Base-by-base conservation (phyloP, 2,888 invertebrate species). In the Tinea semifulvella region DNA sequence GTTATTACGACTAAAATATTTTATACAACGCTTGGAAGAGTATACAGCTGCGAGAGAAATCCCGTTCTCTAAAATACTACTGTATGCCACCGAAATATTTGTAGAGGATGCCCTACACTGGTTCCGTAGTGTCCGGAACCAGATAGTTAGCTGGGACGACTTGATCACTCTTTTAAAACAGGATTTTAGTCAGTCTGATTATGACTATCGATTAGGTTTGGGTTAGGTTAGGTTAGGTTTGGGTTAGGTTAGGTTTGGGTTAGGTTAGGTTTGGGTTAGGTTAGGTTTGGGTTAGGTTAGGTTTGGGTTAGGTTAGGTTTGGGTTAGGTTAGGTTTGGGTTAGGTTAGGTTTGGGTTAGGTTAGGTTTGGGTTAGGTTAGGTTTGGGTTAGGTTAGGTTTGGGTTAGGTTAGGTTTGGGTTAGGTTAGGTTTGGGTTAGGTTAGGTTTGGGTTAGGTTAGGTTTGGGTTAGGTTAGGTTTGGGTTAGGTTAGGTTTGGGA, bases 181-280 rank as follows among this genome's bases (percentile, higher is more conserved):
- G n/a, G n/a, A n/a, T n/a, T n/a, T n/a, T n/a, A 10, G 11, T 8
- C 39, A 14, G 5, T 14, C 11, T 5, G 46, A 28, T n/a, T 43
- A 16, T 7, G 43, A 46, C 10, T 46, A 39, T 28, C 20, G 49
- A 11, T 20, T 53, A n/a, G n/a, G n/a, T n/a, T n/a, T n/a, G n/a
- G n/a, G n/a, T n/a, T n/a, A n/a, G n/a, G n/a, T n/a, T n/a, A n/a
- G n/a, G n/a, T 8, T 22, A 22, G 5, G 22, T 22, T 50, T 50
- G 49, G 50, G 50, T 50, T 50, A 50, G 50, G 50, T 50, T 50
- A 50, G 50, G 50, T 50, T 50, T 39, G 48, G 50, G 50, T 50
- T 50, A 50, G 50, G 50, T 50, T 50, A 49, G 49, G 50, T 48
- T 50, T 22, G 47, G 49, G 50, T 50, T 50, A 50, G 50, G 48